Evolutionary conservation across 2,113 vertebrate species (phyloP), one percentile per base, ranked within the genome.

Genomic region (Equus quagga): DNA sequence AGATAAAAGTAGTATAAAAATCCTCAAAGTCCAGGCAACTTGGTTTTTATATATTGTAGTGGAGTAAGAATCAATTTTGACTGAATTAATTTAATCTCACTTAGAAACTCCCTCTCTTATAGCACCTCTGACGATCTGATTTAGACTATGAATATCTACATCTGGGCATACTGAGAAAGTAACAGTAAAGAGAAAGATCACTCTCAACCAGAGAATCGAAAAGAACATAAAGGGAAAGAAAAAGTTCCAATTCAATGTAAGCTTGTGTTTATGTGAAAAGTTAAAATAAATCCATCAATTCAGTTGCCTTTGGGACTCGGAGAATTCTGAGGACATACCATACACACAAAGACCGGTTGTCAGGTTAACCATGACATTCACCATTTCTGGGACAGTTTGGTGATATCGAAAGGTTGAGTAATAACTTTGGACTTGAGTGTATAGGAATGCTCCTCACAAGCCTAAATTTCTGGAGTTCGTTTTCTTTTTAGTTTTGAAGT

Each of bases 261-360:
- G 10, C 5, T 58, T 72, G 2, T 28, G 3, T 51, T 92, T 85
- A 36, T 65, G 18, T 21, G 28, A 76, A 96, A 90, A 31, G 12
- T 58, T 89, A 79, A 88, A 91, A 91, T 83, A 84, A 91, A 84
- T 89, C 14, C 80, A 36, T 36, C 33, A 93, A 62, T 23, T 83
- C 65, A 75, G 33, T 23, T 76, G 72, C 19, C 51, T 58, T 67
- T 49, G 33, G 28, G 23, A 41, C 33, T 26, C 31, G 44, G n/a
- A 54, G 17, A 78, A 80, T 60, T 64, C 70, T 76, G 10, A 2
- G 19, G 33, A 17, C 24, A 75, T 2, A 24, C 11, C 6, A 85
- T 10, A 94, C 46, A 44, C 10, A 67, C 44, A 44, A 80, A 76
- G 67, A 81, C 10, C 18, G 76, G 14, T 7, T 85, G 41, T 89